These are phyloP conservation scores for Tokudaia muenninki DNA, from an alignment of 2,797 vertebrate genomes.

Conservation along the genomic window DNA sequence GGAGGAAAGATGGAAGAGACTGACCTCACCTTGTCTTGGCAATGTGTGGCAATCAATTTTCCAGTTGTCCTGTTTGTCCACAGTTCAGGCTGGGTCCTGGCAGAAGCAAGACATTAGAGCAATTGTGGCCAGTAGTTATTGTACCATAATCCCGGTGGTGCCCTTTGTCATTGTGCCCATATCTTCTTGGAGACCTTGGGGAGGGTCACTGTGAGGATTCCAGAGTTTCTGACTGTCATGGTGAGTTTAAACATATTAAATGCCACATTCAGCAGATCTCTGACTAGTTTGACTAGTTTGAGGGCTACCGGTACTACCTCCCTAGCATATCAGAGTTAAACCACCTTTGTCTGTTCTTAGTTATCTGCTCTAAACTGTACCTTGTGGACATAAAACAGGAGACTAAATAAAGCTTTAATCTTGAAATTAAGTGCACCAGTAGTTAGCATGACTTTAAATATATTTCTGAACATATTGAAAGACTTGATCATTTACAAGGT, in stretches of 20 bases:
- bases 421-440: not conserved
- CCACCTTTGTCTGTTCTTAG: not conserved
- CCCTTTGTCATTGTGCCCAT: not conserved
- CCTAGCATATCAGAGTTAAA: not conserved
- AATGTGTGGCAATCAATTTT: too few species aligned
- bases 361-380: not conserved
- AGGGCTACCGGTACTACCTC: not conserved
- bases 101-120: too few species aligned
- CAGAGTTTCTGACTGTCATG: not conserved
- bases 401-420: not conserved
- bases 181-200: not conserved
- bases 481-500: not conserved
- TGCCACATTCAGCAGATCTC: not conserved
- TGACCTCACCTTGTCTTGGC: too few species aligned
- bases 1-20: too few species aligned
- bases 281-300: not conserved
- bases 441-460: not conserved
- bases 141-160: not conserved
- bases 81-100: too few species aligned
- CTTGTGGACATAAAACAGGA: not conserved
- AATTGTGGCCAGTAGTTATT: not conserved
- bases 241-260: not conserved
- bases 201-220: not conserved
- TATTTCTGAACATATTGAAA: not conserved
- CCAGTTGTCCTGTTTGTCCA: too few species aligned